Percentiles rank a stretch among this genome's conserved stretches.
Evolutionary conservation across 1,140 invertebrate species (phyloP).

Genomic region (Polypedilum pembai): DNA sequence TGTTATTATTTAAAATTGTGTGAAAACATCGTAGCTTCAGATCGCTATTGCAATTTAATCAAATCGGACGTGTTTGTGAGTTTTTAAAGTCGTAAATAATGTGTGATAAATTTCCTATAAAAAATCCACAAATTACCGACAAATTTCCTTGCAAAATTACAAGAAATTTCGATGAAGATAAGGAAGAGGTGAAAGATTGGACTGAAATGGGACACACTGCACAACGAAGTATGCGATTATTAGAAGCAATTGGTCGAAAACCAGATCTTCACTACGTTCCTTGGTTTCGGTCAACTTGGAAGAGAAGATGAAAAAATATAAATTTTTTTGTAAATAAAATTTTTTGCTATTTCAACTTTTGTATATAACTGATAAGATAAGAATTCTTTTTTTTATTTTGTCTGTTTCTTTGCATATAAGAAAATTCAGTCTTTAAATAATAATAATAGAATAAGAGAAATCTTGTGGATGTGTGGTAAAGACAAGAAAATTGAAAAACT

Average conservation of each 20-base stretch:
- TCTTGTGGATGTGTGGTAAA: not conserved
- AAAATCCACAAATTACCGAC: not conserved
- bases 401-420: no score
- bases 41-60: no score
- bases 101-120: not conserved
- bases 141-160: not conserved
- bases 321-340: not conserved
- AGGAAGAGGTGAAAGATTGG: not conserved
- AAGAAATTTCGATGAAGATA: not conserved
- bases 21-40: no score
- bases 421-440: no score
- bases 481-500: slow-evolving; percentile 13
- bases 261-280: not conserved
- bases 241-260: not conserved
- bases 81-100: not conserved
- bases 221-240: not conserved
- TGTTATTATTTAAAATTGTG: no score
- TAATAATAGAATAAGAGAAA: no score
- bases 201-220: not conserved
- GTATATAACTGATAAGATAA: not conserved
- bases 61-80: not conserved
- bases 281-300: not conserved
- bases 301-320: not conserved
- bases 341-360: not conserved
- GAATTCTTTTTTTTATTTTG: not conserved